Evolutionary conservation across 2,888 invertebrate genomes (phyloP).

Genomic region (Andrena bicolor): DNA sequence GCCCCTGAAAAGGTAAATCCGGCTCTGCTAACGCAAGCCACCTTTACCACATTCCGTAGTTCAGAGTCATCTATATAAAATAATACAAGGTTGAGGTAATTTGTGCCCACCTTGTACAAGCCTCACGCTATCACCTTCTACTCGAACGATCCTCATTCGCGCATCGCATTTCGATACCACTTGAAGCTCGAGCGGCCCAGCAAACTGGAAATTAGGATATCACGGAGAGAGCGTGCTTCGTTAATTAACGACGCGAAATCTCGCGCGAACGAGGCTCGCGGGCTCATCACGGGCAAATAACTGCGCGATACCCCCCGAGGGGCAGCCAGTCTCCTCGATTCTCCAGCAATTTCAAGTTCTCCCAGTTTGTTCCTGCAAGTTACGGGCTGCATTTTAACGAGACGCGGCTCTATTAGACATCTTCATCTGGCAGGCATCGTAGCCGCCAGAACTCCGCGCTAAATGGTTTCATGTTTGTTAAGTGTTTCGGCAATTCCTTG

Average conservation of each 20-base stretch:
- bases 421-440: conserved; percentile 47
- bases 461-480: conserved; percentile 62
- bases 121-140: too few species aligned
- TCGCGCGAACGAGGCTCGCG: neutral
- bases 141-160: neutral
- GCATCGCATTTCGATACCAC: neutral
- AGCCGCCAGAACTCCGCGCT: conserved; percentile 19
- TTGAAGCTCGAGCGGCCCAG: neutral
- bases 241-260: conserved; percentile 20
- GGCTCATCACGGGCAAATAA: conserved; percentile 3
- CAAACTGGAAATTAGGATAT: conserved; percentile 1
- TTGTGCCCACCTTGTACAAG: too few species aligned
- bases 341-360: conserved; percentile 52
- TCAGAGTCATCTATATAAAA: too few species aligned
- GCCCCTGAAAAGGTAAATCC: too few species aligned
- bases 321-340: conserved; percentile 20
- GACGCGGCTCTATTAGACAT: conserved; percentile 45
- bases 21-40: too few species aligned
- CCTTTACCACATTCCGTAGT: too few species aligned
- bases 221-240: neutral
- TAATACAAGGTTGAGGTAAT: too few species aligned
- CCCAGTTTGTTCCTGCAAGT: conserved; percentile 36
- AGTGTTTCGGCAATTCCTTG: conserved; percentile 57
- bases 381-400: conserved; percentile 57
- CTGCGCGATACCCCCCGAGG: conserved; percentile 9